phyloP scores from a whole-genome alignment of 2,797 vertebrate species.

The Benthosema pterotum region DNA sequence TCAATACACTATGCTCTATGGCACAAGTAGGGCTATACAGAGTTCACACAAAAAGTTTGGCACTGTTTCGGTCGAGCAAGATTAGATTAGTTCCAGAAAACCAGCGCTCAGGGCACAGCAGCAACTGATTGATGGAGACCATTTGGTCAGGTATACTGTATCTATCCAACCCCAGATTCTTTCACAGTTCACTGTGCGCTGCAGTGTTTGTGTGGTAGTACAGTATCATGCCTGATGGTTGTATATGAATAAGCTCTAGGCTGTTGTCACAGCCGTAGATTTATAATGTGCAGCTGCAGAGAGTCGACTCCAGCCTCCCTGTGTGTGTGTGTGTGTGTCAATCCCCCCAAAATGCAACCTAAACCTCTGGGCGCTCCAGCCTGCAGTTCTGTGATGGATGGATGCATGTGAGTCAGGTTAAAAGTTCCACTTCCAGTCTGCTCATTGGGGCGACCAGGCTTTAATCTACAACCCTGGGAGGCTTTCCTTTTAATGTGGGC shows the following conservation, averaged over 20 bases:
- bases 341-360: slow-evolving; percentile 67
- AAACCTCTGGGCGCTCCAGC: slow-evolving; percentile 56
- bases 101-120: too few relatives aligned
- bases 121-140: too few relatives aligned
- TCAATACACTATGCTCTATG: too few relatives aligned
- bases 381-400: slow-evolving; percentile 60
- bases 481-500: slow-evolving; percentile 43
- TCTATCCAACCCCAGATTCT: too few relatives aligned
- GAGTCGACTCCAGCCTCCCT: slow-evolving; percentile 68
- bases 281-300: slow-evolving; percentile 78
- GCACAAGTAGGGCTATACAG: too few relatives aligned
- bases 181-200: not conserved
- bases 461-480: slow-evolving; percentile 55
- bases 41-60: too few relatives aligned
- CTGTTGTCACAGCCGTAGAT: slow-evolving; percentile 71
- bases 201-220: slow-evolving; percentile 33
- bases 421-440: slow-evolving; percentile 66
- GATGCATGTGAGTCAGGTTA: slow-evolving; percentile 66
- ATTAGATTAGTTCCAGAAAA: too few relatives aligned
- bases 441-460: slow-evolving; percentile 44
- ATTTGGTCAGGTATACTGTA: too few relatives aligned
- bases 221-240: slow-evolving; percentile 26
- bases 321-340: too few relatives aligned
- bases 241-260: slow-evolving; percentile 47
- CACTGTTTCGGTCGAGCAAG: too few relatives aligned